Evolutionary conservation across 2,797 vertebrate genomes (phyloP).

Genomic region (Chelon auratus): DNA sequence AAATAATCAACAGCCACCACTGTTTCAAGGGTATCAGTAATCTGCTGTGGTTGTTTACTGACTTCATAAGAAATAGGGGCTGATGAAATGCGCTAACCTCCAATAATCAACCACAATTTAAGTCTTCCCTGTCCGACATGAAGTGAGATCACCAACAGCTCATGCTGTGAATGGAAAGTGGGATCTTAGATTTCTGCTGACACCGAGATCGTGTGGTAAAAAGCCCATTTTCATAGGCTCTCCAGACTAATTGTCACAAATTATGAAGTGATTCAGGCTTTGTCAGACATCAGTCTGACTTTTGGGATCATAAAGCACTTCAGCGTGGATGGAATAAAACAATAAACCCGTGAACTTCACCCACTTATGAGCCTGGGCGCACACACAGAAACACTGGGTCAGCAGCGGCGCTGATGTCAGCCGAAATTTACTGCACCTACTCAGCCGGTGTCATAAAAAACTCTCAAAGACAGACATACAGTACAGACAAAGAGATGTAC

Average conservation of each 20-base stretch:
- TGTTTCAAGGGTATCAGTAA: neutral
- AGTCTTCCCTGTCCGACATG: neutral
- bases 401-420: conserved; percentile 33
- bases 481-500: neutral
- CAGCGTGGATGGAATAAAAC: conserved; percentile 46
- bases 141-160: neutral
- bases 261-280: conserved; percentile 47
- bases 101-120: neutral
- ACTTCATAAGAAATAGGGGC: neutral
- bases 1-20: conserved; percentile 27
- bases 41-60: neutral
- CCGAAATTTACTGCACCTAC: conserved; percentile 26
- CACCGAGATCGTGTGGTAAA: neutral
- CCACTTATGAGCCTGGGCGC: conserved; percentile 15
- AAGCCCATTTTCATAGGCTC: neutral
- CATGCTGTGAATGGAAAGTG: neutral
- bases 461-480: neutral
- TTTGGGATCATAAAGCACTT: conserved; percentile 62
- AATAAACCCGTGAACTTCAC: conserved; percentile 62
- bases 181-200: neutral
- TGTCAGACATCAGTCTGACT: conserved; percentile 50
- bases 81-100: neutral
- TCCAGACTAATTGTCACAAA: conserved; percentile 33
- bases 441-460: conserved; percentile 37
- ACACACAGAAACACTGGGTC: neutral